phyloP scores from a whole-genome alignment of 1,140 invertebrate genomes.

The Kradibia gibbosae region DNA sequence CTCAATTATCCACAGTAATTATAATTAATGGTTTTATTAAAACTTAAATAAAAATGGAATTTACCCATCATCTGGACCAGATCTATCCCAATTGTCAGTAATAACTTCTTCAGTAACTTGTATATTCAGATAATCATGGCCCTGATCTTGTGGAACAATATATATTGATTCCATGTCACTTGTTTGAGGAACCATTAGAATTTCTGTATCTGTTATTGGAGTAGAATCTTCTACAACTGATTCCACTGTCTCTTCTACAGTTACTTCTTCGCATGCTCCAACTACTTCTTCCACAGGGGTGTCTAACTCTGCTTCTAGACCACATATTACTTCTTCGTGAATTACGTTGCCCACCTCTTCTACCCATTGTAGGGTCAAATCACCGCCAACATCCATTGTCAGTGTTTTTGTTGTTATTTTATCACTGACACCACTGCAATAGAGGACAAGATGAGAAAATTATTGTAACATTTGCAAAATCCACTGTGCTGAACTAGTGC shows the following conservation, averaged over 20 bases:
- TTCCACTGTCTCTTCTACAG: slow-evolving; percentile 72
- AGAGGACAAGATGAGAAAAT: slow-evolving; percentile 27
- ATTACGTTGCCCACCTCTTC: slow-evolving; percentile 75
- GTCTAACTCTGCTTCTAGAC: slow-evolving; percentile 71
- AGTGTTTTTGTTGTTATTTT: slow-evolving; percentile 55
- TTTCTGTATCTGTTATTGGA: slow-evolving; percentile 57
- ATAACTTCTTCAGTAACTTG: slow-evolving; percentile 84
- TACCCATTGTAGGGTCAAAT: slow-evolving; percentile 74
- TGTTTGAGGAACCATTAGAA: slow-evolving; percentile 67
- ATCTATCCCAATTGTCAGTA: slow-evolving; percentile 82
- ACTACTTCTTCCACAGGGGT: slow-evolving; percentile 68
- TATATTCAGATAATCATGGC: slow-evolving; percentile 75
- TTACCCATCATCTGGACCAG: slow-evolving; percentile 80
- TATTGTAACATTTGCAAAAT: slow-evolving; percentile 20
- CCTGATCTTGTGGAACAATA: slow-evolving; percentile 70
- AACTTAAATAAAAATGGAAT: slow-evolving; percentile 26
- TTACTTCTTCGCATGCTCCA: slow-evolving; percentile 71
- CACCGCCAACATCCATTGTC: slow-evolving; percentile 67
- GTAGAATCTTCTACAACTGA: slow-evolving; percentile 60
- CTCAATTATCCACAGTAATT: too few species aligned
- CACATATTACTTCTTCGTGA: slow-evolving; percentile 78
- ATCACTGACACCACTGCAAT: slow-evolving; percentile 64
- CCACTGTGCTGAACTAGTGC: slow-evolving; percentile 15
- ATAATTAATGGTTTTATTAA: too few species aligned
- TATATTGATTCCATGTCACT: slow-evolving; percentile 71